These are phyloP conservation scores for Quiscalus mexicanus DNA, from an alignment of 2,113 vertebrate genomes.

Conservation along the genomic window DNA sequence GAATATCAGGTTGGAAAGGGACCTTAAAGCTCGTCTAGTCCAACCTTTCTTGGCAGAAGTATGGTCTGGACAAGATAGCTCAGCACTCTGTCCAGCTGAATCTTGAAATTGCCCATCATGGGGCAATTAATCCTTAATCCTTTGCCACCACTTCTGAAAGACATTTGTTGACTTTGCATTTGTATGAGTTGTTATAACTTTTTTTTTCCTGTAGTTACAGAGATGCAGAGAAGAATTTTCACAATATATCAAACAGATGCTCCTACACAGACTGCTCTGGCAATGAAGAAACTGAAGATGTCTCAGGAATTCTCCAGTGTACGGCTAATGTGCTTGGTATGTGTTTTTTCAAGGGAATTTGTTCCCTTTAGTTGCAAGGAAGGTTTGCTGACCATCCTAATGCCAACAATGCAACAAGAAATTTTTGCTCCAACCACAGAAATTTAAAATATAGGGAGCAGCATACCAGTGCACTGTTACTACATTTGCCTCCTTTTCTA, in stretches of 20 bases:
- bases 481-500: neutral
- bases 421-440: neutral
- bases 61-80: neutral
- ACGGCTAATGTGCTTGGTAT: conserved; percentile 92
- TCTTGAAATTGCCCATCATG: neutral
- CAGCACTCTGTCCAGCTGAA: neutral
- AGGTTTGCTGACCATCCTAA: neutral
- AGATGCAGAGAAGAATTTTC: conserved; percentile 85
- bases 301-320: conserved; percentile 95
- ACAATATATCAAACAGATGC: conserved; percentile 86
- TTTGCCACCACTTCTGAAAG: neutral
- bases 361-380: neutral
- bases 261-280: conserved; percentile 86
- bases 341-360: conserved; percentile 27
- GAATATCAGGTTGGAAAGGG: neutral
- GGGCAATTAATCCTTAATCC: neutral
- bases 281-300: conserved; percentile 86
- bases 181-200: neutral
- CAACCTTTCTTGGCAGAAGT: neutral
- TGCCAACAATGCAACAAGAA: neutral
- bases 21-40: neutral
- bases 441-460: neutral
- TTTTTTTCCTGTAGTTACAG: conserved; percentile 78
- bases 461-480: neutral
- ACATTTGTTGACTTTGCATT: neutral